Evolutionary conservation across 2,888 invertebrate species (phyloP).

Genomic region (Euclidia mi): DNA sequence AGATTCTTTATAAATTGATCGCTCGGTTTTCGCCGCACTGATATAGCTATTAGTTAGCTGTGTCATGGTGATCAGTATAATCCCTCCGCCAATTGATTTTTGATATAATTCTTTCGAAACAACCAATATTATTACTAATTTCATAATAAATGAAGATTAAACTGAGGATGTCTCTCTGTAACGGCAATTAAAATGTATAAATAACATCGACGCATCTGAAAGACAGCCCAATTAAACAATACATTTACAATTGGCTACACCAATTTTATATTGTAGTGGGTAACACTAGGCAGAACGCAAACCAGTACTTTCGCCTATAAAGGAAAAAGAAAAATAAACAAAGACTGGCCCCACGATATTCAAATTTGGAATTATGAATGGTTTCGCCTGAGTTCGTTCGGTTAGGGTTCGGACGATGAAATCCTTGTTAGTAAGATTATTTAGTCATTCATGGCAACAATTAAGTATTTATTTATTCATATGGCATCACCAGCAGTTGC

Average conservation of each 20-base stretch:
- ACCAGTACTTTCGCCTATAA: constrained; percentile 48
- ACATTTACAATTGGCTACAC: constrained; percentile 41
- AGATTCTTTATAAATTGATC: too few species aligned
- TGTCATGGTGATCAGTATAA: too few species aligned
- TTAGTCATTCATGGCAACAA: not conserved
- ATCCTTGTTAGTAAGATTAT: constrained; percentile 24
- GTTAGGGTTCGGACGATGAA: constrained; percentile 55
- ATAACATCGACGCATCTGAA: constrained; percentile 33
- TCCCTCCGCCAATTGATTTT: too few species aligned
- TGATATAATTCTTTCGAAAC: too few species aligned
- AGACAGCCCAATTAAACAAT: constrained; percentile 40
- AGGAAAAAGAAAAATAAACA: constrained; percentile 60
- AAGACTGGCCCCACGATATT: constrained; percentile 76
- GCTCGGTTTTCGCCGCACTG: too few species aligned
- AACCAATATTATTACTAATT: too few species aligned
- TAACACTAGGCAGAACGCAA: constrained; percentile 40
- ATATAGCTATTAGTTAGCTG: too few species aligned
- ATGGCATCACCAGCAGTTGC: too few species aligned
- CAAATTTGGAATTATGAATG: constrained; percentile 84
- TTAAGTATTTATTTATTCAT: too few species aligned
- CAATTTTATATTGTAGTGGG: constrained; percentile 32
- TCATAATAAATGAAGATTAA: too few species aligned
- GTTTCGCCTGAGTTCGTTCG: constrained; percentile 59
- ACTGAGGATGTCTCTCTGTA: too few species aligned
- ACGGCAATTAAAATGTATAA: too few species aligned